Evolutionary conservation across 1,140 invertebrate genomes (phyloP), one percentile per base, ranked within the genome.

Genomic region (Musca domestica): DNA sequence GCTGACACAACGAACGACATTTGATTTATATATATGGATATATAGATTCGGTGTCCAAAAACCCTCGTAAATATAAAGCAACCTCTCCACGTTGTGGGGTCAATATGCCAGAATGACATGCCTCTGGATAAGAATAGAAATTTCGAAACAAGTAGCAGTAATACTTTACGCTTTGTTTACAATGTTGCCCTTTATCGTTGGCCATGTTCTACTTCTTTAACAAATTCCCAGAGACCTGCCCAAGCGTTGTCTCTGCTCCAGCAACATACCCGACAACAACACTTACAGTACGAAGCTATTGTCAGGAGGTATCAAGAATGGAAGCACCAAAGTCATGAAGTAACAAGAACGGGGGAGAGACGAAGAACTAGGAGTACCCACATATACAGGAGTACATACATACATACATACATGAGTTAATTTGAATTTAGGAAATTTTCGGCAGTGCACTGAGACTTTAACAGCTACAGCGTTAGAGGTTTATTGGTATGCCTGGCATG

Each of bases 341-440:
- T 30, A 30, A 3, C 9, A 30, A 30, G 27, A 23, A 25, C 25
- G 27, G 25, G 54, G 14, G n/a, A 20, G 23, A 54, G 14, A 23
- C 52, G 23, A 17, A 54, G 25, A 30, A 27, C 25, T n/a, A n/a
- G n/a, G 27, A 30, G 25, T 58, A 58, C 14, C 15, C 10, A 58
- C 9, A 25, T 27, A 20, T 2, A 19, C 5, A 51, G 6, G 17
- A 15, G 47, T 49, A 49, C 41, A 46, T 46, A 46, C 3, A 46
- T 46, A 46, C 41, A 46, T 49, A 19, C 47, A n/a, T 12, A 49
- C 47, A 51, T 51, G 54, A 30, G 25, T 58, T 58, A 58, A 58
- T 58, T 58, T 58, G 54, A 58, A 58, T 58, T 30, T 58, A 27
- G 23, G 54, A 58, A 58, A 17, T 7, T 15, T 58, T 58, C 27